Evolutionary conservation across 2,797 vertebrate genomes (phyloP).

Genomic region (Myoxocephalus aenaeus): DNA sequence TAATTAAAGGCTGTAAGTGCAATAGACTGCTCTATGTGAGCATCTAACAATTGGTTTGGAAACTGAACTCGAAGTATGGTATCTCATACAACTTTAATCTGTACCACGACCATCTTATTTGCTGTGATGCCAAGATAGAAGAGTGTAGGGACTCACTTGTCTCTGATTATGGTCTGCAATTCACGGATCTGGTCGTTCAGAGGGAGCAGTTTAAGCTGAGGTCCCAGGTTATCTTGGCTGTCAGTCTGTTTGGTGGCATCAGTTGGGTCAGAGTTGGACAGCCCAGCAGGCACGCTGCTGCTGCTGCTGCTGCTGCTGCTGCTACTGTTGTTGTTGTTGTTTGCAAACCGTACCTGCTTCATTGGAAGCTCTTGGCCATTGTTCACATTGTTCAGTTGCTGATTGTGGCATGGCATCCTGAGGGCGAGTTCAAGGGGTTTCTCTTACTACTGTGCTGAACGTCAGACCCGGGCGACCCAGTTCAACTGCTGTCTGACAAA

Average conservation of each 20-base stretch:
- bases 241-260: conserved; percentile 48
- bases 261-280: conserved; percentile 47
- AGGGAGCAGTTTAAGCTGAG: conserved; percentile 91
- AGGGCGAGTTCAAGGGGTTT: conserved; percentile 6
- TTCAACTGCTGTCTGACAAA: conserved; percentile 40
- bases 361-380: conserved; percentile 77
- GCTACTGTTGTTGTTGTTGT: conserved; percentile 49
- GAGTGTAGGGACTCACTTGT: conserved; percentile 86
- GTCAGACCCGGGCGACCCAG: conserved; percentile 26
- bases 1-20: not conserved
- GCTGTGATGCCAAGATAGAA: not conserved
- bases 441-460: not conserved
- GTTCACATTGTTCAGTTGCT: conserved; percentile 78
- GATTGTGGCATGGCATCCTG: conserved; percentile 88
- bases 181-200: conserved; percentile 95
- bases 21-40: not conserved
- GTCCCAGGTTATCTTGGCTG: conserved; percentile 77
- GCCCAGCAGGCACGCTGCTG: conserved; percentile 50
- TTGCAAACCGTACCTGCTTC: conserved; percentile 81
- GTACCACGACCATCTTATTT: not conserved
- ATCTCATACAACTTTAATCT: not conserved
- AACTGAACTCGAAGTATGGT: not conserved
- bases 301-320: conserved; percentile 26
- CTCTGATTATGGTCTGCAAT: conserved; percentile 94
- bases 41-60: not conserved